Base-by-base conservation (phyloP, 2,797 vertebrate species). In the Hypotaenidia okinawae region DNA sequence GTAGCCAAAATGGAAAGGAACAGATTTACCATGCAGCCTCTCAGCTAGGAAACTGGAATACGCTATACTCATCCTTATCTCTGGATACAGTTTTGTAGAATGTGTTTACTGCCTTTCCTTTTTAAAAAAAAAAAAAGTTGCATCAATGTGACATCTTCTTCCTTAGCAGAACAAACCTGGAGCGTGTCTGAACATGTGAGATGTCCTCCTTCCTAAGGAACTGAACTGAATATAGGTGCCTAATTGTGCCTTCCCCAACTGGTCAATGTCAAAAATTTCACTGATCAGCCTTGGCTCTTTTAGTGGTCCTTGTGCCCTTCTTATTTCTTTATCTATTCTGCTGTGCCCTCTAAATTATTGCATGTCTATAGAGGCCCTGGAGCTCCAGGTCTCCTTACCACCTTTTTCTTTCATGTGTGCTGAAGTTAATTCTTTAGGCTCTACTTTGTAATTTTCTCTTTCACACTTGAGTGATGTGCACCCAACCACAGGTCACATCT, bases 1-100 rank as follows among this genome's bases (percentile, higher is more conserved):
- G 62, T 84, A 41, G 64, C 32, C 59, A 87, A 95, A 96, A 80
- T 47, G 17, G 74, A 77, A 90, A 91, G 83, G 35, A 89, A 73
- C 66, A 64, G 49, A 69, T 62, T 90, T 91, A 93, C 68, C 30
- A 72, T 15, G 25, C 43, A 62, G 27, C 63, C 33, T 87, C 69
- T 91, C 84, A 92, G 68, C 76, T 84, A 62, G 61, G 32, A 57
- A 63, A 78, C 47, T 80, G 90, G 70, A 70, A 95, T 82, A 68
- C 37, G 78, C 9, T 72, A 22, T 52, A 58, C 91, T 91, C 75
- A 47, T 23, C 92, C 32, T 80, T 84, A 30, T 92, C 64, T 69
- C 39, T 86, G 59, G 90, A 90, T 63, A 39, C 21, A 61, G 15
- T n/a, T 89, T 66, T 74, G n/a, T 43, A 72, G 28, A 32, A 18